Conservation (phyloP, 2,797 vertebrate genomes). For the Ptychobarbus kaznakovi region DNA sequence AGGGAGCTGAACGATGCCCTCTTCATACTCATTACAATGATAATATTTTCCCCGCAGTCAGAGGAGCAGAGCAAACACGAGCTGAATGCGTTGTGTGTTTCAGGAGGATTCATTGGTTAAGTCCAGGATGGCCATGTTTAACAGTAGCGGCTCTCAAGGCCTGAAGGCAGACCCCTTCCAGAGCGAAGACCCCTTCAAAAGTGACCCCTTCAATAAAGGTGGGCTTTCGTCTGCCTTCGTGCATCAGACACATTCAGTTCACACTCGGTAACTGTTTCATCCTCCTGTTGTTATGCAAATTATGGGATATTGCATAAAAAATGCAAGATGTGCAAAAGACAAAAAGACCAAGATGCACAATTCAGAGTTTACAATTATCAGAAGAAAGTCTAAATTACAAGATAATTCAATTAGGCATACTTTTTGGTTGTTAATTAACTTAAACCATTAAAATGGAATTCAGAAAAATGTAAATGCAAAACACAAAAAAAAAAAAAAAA, state of each 20-base stretch:
- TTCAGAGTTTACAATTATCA: not conserved
- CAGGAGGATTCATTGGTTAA: conserved; percentile 89
- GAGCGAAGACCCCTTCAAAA: conserved; percentile 93
- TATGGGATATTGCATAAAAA: not conserved
- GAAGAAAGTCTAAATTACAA: too few species aligned
- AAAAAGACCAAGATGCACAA: not conserved
- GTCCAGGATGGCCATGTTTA: conserved; percentile 88
- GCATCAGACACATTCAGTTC: not conserved
- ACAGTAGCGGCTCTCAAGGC: conserved; percentile 78
- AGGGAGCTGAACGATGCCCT: conserved; percentile 34
- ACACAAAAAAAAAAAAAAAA: too few species aligned
- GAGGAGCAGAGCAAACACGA: conserved; percentile 43
- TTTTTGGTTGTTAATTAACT: not conserved
- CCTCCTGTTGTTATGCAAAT: not conserved
- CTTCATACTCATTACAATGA: conserved; percentile 53
- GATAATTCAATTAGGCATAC: not conserved
- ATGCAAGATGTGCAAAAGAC: not conserved
- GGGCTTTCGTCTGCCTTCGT: conserved; percentile 46
- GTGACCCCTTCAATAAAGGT: conserved; percentile 87
- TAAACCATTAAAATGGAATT: not conserved
- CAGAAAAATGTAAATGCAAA: not conserved
- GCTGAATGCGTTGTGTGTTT: conserved; percentile 62
- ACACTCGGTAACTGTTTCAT: not conserved
- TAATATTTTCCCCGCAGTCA: conserved; percentile 48
- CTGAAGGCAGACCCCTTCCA: conserved; percentile 89